Evolutionary conservation across 2,888 invertebrate species (phyloP), one percentile per base, ranked within the genome.

Genomic region (Scelioninae gen. 2): DNA sequence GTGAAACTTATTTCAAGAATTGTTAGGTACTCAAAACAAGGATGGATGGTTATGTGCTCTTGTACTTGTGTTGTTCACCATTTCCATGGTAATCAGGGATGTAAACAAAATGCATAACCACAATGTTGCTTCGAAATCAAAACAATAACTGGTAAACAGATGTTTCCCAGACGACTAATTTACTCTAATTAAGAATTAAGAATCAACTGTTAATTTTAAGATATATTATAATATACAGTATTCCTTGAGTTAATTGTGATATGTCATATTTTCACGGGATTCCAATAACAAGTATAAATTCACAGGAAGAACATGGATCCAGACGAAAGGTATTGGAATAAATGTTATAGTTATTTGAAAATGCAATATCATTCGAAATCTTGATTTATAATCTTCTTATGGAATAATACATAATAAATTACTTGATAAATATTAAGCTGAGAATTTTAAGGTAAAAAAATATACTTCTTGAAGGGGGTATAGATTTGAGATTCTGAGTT

Each of bases 231-330:
- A 45, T 11, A 22, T 5, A 22, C 9, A 11, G 4, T 22, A 22
- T 45, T 11, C 13, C 9, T 45, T 31, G 33, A 33, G 37, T 19
- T 10, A 41, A 11, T 58, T 35, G 16, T 60, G 58, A 53, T 25
- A 81, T 81, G 81, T 81, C 81, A 19, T 81, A 81, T 71, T 81
- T 81, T 63, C 77, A 77, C 65, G 78, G 78, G 1, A 74, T 76
- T 46, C 65, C 79, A 22, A 67, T 76, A 35, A 68, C 70, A n/a
- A 77, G 61, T 61, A 37, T 68, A 67, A 77, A 79, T 55, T 77
- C 35, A 43, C 63, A 55, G 13, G 15, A 31, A 3, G 74, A 71
- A 45, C 76, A 76, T 39, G 74, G 63, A 55, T 13, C 68, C 11
- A 67, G 76, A 68, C 60, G 75, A 76, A 76, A 75, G 60, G 80